Evolutionary conservation across 2,797 vertebrate species (phyloP).

Genomic region (Champsocephalus esox): DNA sequence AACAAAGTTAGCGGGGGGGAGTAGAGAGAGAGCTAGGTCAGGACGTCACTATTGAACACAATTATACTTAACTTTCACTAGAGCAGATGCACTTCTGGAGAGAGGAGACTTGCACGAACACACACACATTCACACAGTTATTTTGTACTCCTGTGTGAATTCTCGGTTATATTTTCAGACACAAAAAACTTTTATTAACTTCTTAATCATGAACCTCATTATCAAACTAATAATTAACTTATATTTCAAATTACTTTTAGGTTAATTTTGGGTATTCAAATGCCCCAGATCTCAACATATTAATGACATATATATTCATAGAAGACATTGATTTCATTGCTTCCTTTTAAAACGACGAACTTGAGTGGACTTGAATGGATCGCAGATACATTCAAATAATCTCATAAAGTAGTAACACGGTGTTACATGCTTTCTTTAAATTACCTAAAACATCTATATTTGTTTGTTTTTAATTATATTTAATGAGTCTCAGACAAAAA

Average conservation of each 20-base stretch:
- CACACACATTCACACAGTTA: slow-evolving; percentile 3
- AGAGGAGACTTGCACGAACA: background rate
- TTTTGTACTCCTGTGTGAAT: slow-evolving; percentile 44
- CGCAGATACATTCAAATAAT: background rate
- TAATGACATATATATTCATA: slow-evolving; percentile 79
- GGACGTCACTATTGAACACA: slow-evolving; percentile 9
- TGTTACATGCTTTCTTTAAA: background rate
- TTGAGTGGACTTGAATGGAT: slow-evolving; percentile 28
- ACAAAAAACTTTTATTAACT: slow-evolving; percentile 80
- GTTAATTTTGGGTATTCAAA: slow-evolving; percentile 79
- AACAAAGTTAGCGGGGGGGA: slow-evolving; percentile 16
- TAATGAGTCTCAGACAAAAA: background rate
- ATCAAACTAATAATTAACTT: slow-evolving; percentile 85
- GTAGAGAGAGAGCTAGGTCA: slow-evolving; percentile 29
- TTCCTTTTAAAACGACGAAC: slow-evolving; percentile 40
- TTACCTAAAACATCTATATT: background rate
- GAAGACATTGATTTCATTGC: slow-evolving; percentile 65
- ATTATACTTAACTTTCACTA: slow-evolving; percentile 16
- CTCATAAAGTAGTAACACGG: background rate
- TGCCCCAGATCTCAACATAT: slow-evolving; percentile 80
- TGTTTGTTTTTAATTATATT: background rate
- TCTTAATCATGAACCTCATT: slow-evolving; percentile 86
- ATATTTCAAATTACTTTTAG: slow-evolving; percentile 80
- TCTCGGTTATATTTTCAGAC: slow-evolving; percentile 50
- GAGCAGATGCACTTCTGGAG: slow-evolving; percentile 11